Conservation (phyloP, 2,888 invertebrate species). For the Drosophila demipolita region DNA sequence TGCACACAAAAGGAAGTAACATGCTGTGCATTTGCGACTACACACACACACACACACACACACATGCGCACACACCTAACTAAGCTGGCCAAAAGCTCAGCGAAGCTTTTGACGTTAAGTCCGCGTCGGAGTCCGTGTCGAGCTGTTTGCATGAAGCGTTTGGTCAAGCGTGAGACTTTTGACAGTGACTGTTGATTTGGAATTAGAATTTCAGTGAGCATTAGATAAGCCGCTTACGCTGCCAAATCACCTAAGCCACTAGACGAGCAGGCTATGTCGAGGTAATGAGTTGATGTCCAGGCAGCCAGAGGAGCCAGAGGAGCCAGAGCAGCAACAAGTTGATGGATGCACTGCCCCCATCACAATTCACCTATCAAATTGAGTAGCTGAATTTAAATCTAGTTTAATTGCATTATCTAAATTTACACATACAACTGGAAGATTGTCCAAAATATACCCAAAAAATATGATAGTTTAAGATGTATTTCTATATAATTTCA, state of each 20-base stretch:
- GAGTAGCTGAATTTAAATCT: background rate
- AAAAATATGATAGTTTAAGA: no score
- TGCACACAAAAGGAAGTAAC: conserved; percentile 76
- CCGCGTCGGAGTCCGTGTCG: conserved; percentile 40
- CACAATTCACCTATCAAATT: background rate
- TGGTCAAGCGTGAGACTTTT: conserved; percentile 53
- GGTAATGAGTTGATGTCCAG: background rate
- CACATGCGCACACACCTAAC: background rate
- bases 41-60: conserved; percentile 3
- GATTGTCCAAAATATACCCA: background rate
- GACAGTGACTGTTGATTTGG: conserved; percentile 33
- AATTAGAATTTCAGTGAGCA: conserved; percentile 11
- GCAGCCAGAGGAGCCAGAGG: background rate
- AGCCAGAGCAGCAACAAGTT: background rate
- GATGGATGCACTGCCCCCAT: background rate
- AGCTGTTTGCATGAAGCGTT: conserved; percentile 36
- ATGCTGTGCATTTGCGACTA: conserved; percentile 57
- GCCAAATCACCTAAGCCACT: background rate
- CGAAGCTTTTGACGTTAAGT: conserved; percentile 46
- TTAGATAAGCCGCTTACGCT: conserved; percentile 7
- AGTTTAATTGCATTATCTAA: background rate
- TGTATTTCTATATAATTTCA: no score
- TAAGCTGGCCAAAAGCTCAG: conserved; percentile 11
- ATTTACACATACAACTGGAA: background rate
- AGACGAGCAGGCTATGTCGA: background rate